These are phyloP conservation scores for Drosophila triauraria DNA, from an alignment of 1,140 invertebrate genomes.

Conservation along the genomic window DNA sequence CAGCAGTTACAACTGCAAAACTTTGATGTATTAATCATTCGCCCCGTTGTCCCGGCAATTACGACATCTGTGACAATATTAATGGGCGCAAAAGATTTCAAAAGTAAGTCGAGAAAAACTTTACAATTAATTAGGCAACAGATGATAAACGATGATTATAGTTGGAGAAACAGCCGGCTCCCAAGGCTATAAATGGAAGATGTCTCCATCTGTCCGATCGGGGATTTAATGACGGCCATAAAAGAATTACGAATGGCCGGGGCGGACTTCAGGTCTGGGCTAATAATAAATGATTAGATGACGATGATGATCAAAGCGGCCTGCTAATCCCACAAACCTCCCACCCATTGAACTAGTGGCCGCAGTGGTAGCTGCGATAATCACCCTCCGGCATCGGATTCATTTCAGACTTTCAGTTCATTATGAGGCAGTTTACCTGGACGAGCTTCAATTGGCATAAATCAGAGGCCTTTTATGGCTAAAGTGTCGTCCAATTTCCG, in stretches of 20 bases:
- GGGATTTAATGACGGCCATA: constrained; percentile 72
- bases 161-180: constrained; percentile 32
- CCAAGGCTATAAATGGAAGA: constrained; percentile 58
- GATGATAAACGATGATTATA: constrained; percentile 81
- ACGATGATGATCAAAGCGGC: constrained; percentile 60
- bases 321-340: constrained; percentile 26
- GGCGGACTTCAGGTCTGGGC: constrained; percentile 17
- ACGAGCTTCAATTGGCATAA: constrained; percentile 73
- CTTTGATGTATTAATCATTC: constrained; percentile 75
- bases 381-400: constrained; percentile 42
- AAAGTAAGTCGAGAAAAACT: constrained; percentile 49
- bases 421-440: constrained; percentile 76
- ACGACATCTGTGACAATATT: constrained; percentile 80
- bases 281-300: constrained; percentile 67
- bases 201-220: constrained; percentile 64
- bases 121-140: constrained; percentile 77
- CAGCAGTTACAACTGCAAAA: constrained; percentile 56
- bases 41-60: constrained; percentile 31
- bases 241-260: constrained; percentile 51
- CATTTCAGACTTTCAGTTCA: constrained; percentile 54
- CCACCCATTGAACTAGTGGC: constrained; percentile 16
- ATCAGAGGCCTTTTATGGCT: constrained; percentile 75
- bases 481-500: constrained; percentile 79
- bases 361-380: constrained; percentile 28
- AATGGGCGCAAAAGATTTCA: constrained; percentile 60